Conservation (phyloP, 2,797 vertebrate genomes). For the Sebastes cheni region DNA sequence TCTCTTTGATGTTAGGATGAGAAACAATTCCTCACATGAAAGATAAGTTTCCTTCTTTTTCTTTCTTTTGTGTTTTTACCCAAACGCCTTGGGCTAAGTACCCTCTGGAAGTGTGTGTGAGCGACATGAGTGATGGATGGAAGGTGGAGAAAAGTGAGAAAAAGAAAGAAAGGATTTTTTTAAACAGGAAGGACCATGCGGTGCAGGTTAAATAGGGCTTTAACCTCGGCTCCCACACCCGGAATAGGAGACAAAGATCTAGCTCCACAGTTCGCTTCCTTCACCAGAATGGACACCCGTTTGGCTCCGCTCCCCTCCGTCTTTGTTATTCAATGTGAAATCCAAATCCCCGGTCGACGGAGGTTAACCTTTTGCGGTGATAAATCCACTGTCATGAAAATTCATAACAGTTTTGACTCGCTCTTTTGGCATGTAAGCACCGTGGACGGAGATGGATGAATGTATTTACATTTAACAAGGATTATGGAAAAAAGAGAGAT, state of each 20-base stretch:
- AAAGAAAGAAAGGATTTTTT: constrained; percentile 27
- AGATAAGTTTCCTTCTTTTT: constrained; percentile 55
- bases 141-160: constrained; percentile 14
- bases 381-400: constrained; percentile 54
- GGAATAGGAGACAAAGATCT: constrained; percentile 46
- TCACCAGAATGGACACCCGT: constrained; percentile 12
- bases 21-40: constrained; percentile 78
- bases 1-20: constrained; percentile 77
- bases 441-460: constrained; percentile 34
- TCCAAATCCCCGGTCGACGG: constrained; percentile 31
- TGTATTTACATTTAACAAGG: constrained; percentile 39
- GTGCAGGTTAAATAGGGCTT: constrained; percentile 59
- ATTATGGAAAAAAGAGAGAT: constrained; percentile 18
- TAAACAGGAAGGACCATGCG: constrained; percentile 38
- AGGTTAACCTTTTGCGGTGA: constrained; percentile 46
- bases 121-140: constrained; percentile 42
- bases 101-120: constrained; percentile 30
- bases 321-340: constrained; percentile 56
- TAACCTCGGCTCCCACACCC: constrained; percentile 28
- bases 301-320: constrained; percentile 24
- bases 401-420: constrained; percentile 45
- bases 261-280: constrained; percentile 32
- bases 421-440: constrained; percentile 32
- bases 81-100: constrained; percentile 49
- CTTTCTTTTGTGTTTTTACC: constrained; percentile 45